Percentiles rank a stretch among this genome's conserved stretches.
phyloP scores from a whole-genome alignment of 2,113 vertebrate species.

The Saguinus imperator region DNA sequence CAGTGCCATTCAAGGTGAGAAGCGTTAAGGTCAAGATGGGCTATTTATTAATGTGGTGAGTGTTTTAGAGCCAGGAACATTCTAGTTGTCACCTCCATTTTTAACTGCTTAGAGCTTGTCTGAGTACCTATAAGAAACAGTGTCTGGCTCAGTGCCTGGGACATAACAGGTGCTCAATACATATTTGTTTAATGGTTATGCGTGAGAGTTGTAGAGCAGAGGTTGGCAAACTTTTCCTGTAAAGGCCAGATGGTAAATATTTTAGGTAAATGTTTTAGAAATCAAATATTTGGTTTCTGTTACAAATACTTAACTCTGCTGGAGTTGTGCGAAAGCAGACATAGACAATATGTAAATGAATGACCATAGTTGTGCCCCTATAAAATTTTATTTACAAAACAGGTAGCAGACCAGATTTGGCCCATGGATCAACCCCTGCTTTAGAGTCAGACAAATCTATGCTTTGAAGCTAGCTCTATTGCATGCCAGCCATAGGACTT shows the following conservation, averaged over 20 bases:
- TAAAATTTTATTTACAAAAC: neutral
- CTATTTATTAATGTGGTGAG: neutral
- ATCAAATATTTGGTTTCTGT: neutral
- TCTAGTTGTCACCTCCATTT: neutral
- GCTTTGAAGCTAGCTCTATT: neutral
- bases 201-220: neutral
- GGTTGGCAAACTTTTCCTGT: neutral
- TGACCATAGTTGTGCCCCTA: neutral
- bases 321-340: neutral
- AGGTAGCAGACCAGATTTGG: neutral
- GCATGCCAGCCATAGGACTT: neutral
- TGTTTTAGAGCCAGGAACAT: neutral
- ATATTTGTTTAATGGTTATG: neutral
- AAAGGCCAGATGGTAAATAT: neutral
- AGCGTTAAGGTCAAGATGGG: neutral
- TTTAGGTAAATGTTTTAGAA: conserved; percentile 22
- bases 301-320: neutral
- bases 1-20: neutral
- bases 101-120: neutral
- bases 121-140: neutral
- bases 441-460: neutral
- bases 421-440: neutral
- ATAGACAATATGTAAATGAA: neutral
- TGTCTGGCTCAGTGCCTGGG: neutral
- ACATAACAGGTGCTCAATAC: neutral